Evolutionary conservation across 2,888 invertebrate genomes (phyloP), one percentile per base, ranked within the genome.

Genomic region (Aplocera efformata): DNA sequence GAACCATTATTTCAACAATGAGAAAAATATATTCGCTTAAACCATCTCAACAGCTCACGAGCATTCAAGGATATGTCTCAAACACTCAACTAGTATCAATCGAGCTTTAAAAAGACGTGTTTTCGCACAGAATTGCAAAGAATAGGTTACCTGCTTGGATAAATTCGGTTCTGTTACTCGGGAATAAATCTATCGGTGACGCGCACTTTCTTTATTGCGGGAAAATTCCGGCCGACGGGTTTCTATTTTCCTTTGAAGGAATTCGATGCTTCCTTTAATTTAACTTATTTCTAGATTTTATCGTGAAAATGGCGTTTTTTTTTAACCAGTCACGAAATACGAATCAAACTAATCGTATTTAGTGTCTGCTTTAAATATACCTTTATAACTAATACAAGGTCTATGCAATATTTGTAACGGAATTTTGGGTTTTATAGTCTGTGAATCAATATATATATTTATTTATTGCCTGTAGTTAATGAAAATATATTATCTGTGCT

Each of bases 191-290:
- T 29, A 31, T 26, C 26, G 41, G 30, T 34, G 31, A 31, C 26
- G 30, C 28, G 39, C 9, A 33, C 26, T 41, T 40, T 39, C 24
- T 30, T 40, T 40, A 40, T 33, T 41, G 30, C 21, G 30, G 10
- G 7, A 29, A 17, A 34, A 34, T 41, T 26, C 25, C 33, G 8
- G 2, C 7, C 3, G 7, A 24, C 26, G 21, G 17, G 7, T 6
- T 25, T 33, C 20, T 34, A 22, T 22, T n/a, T 7, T 22, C 11
- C 11, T 26, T 34, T 26, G 22, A 22, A 9, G 24, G 25, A 27
- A 10, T 29, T 30, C 7, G 20, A 9, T 7, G n/a, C 13, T 17
- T 2, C 13, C 13, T 17, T 17, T 17, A 17, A 17, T 17, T 17
- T 17, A 17, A 2, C 13, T 17, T 17, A 17, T 17, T 17, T 17